Conservation (phyloP, 2,113 vertebrate species). For the Tetrax tetrax region DNA sequence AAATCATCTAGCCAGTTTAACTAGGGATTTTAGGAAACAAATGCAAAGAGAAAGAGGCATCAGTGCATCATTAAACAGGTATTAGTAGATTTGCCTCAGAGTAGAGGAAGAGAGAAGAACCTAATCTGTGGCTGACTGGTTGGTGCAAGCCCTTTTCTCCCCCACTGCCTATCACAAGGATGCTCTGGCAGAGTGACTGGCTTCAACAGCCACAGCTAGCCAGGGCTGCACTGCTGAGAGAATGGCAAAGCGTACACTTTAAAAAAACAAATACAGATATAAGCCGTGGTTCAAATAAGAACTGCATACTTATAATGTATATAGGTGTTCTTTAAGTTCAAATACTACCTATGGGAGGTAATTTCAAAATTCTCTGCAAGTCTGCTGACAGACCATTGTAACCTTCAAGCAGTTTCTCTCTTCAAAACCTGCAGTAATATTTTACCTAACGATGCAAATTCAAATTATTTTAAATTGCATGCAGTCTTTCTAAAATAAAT, state of each 20-base stretch:
- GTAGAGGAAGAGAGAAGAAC: not conserved
- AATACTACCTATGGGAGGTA: not conserved
- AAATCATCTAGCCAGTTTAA: not conserved
- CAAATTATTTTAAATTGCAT: not conserved
- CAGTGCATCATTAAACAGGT: not conserved
- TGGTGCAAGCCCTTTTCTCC: not conserved
- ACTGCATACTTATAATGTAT: not conserved
- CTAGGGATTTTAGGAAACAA: not conserved
- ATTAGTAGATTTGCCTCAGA: not conserved
- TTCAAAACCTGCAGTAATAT: not conserved
- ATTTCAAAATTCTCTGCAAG: not conserved
- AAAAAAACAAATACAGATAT: not conserved
- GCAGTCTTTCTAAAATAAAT: not conserved
- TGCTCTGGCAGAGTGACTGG: not conserved
- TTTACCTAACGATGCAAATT: not conserved
- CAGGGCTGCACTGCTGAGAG: not conserved
- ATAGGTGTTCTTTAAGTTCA: not conserved
- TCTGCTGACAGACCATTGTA: not conserved
- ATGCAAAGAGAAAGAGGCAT: not conserved
- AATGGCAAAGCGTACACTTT: not conserved
- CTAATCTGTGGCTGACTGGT: not conserved
- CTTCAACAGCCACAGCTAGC: not conserved
- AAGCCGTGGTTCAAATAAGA: not conserved
- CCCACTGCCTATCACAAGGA: not conserved
- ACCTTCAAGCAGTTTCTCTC: not conserved